phyloP scores from a whole-genome alignment of 2,888 invertebrate genomes.

The Cheilosia variabilis region DNA sequence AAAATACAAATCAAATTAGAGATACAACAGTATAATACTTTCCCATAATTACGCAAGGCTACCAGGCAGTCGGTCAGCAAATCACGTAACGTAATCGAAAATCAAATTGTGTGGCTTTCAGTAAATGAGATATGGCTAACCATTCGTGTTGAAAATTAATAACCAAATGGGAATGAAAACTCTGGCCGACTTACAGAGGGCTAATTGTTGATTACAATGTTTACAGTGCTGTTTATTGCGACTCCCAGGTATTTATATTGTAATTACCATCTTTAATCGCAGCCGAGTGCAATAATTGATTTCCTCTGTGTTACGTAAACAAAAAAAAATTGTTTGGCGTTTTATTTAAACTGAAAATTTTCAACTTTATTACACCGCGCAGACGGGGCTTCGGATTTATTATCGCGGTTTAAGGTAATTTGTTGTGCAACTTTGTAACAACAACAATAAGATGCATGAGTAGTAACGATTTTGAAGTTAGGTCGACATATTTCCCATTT shows the following conservation, averaged over 20 bases:
- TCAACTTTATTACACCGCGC: too few relatives aligned
- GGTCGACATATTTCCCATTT: too few relatives aligned
- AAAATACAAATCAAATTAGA: background rate
- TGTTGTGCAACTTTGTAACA: too few relatives aligned
- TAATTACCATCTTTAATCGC: background rate
- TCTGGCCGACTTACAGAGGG: background rate
- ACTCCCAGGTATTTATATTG: too few relatives aligned
- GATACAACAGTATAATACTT: background rate
- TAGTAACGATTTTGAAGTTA: too few relatives aligned
- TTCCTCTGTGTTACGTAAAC: too few relatives aligned
- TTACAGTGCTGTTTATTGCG: background rate
- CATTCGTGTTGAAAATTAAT: background rate
- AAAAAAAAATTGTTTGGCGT: too few relatives aligned
- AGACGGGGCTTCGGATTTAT: too few relatives aligned
- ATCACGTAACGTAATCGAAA: background rate
- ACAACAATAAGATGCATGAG: too few relatives aligned
- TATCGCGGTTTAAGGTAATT: too few relatives aligned
- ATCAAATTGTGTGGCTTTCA: constrained; percentile 1
- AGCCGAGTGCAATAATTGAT: too few relatives aligned
- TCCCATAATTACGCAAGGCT: constrained; percentile 2
- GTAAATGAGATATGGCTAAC: background rate
- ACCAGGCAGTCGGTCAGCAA: background rate
- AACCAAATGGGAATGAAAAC: background rate
- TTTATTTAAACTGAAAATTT: too few relatives aligned
- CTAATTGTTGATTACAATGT: background rate